Evolutionary conservation across 2,888 invertebrate species (phyloP).

Genomic region (Fragum sueziense): DNA sequence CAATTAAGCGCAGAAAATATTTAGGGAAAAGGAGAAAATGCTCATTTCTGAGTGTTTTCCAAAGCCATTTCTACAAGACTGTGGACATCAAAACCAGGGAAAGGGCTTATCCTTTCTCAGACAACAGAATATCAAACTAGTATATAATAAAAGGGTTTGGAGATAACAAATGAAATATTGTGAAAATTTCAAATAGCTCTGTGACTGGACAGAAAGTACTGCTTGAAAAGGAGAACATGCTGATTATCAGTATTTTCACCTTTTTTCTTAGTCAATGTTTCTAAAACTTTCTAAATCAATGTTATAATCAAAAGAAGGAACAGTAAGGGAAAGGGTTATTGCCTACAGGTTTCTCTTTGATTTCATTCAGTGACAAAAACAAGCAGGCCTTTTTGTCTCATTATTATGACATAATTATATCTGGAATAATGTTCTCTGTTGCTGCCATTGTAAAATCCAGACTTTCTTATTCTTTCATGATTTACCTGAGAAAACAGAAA

Average conservation of each 20-base stretch:
- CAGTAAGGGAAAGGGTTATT: too few species aligned
- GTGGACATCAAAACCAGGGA: not conserved
- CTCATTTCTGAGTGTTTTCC: not conserved
- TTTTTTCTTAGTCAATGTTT: too few species aligned
- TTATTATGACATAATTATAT: not conserved
- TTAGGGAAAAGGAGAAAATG: not conserved
- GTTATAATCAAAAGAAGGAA: too few species aligned
- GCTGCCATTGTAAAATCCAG: not conserved
- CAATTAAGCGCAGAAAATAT: not conserved
- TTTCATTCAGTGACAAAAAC: not conserved
- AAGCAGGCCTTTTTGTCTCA: not conserved
- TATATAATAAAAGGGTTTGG: not conserved
- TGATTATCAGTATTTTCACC: too few species aligned
- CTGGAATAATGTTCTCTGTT: not conserved
- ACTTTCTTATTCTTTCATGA: too few species aligned
- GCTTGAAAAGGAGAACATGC: too few species aligned
- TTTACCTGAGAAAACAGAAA: too few species aligned
- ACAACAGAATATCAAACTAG: not conserved
- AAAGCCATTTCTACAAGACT: not conserved
- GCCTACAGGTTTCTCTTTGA: not conserved
- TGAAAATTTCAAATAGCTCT: not conserved
- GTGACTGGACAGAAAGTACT: not conserved
- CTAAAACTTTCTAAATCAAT: too few species aligned
- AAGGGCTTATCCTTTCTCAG: not conserved
- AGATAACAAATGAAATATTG: not conserved